Percentiles rank a stretch among this genome's conserved stretches.
Conservation (phyloP, 1,140 invertebrate species). For the Danaus melanippus region DNA sequence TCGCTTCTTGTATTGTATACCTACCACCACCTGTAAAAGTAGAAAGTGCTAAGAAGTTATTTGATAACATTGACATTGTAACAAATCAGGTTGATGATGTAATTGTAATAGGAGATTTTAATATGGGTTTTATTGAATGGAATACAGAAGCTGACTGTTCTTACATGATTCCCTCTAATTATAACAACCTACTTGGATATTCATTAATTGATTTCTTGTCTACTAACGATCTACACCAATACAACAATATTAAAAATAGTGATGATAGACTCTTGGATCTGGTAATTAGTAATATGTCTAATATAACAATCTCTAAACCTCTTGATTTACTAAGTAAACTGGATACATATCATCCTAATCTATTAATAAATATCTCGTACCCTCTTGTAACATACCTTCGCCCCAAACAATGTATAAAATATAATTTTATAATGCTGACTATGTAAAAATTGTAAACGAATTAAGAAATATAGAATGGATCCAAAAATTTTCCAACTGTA, state of each 20-base stretch:
- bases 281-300: slow-evolving; percentile 8
- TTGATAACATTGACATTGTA: no score
- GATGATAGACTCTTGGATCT: slow-evolving; percentile 13
- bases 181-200: slow-evolving; percentile 5
- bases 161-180: slow-evolving; percentile 8
- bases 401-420: background rate
- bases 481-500: slow-evolving; percentile 1
- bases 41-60: no score
- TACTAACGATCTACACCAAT: no score
- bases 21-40: no score
- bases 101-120: slow-evolving; percentile 17
- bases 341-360: slow-evolving; percentile 8
- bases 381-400: slow-evolving; percentile 3
- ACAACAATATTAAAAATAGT: slow-evolving; percentile 5
- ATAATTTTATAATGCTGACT: slow-evolving; percentile 12
- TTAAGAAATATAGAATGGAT: slow-evolving; percentile 6
- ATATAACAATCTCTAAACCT: background rate
- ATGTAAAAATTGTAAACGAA: slow-evolving; percentile 3
- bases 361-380: slow-evolving; percentile 3
- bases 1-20: slow-evolving; percentile 1
- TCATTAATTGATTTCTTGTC: slow-evolving; percentile 15
- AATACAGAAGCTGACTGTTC: slow-evolving; percentile 1
- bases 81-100: no score
- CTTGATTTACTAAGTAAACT: slow-evolving; percentile 8
- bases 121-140: slow-evolving; percentile 13